A percentile compares a stretch with the other conserved stretches of the same genome.
Evolutionary conservation across 2,888 invertebrate genomes (phyloP).

Genomic region (Microctonus brassicae): DNA sequence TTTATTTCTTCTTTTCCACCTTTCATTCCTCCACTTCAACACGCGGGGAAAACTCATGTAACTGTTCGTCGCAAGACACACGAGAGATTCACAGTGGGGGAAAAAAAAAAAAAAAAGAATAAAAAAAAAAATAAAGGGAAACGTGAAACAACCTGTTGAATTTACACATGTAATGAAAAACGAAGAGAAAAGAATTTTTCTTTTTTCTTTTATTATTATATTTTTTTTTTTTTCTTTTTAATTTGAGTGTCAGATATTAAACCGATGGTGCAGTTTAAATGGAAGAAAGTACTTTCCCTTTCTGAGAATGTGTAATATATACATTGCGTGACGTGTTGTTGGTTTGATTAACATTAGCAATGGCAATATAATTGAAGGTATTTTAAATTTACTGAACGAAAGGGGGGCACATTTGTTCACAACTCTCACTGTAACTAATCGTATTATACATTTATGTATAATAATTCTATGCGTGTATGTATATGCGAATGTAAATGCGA

Average conservation of each 20-base stretch:
- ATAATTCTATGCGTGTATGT: neutral
- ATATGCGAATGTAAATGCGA: neutral
- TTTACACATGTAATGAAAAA: conserved; percentile 2
- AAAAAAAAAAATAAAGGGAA: neutral
- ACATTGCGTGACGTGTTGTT: neutral
- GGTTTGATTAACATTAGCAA: neutral
- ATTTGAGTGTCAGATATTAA: neutral
- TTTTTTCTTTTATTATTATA: neutral
- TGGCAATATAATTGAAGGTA: neutral
- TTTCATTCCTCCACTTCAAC: conserved; percentile 9
- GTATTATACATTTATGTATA: neutral
- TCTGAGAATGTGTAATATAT: neutral
- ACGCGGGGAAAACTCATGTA: conserved; percentile 6
- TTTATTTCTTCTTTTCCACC: neutral
- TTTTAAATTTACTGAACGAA: neutral
- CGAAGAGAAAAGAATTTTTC: neutral
- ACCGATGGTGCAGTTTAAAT: too few species aligned
- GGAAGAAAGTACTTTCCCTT: neutral
- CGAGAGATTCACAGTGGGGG: neutral
- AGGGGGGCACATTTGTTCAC: neutral
- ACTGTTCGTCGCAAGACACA: neutral
- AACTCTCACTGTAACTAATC: conserved; percentile 1
- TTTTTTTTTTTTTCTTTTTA: too few species aligned
- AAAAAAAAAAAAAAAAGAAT: neutral
- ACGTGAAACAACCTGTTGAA: conserved; percentile 31